A percentile compares a stretch with the other conserved stretches of the same genome.
Conservation (phyloP, 2,113 vertebrate genomes). For the Melanerpes aurifrons region DNA sequence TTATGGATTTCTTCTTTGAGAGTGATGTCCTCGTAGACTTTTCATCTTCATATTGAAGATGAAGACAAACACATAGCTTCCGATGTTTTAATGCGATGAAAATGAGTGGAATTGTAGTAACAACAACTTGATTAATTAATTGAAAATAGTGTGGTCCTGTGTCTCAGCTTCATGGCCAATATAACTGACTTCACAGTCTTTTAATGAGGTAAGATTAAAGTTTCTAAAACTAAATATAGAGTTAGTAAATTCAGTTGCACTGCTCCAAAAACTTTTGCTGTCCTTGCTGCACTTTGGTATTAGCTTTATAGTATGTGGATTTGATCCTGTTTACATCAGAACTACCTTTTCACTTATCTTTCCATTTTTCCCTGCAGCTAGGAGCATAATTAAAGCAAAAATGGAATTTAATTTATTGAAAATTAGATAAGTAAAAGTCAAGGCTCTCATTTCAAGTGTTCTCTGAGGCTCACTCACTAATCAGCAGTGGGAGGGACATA, state of each 20-base stretch:
- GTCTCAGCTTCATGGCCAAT: neutral
- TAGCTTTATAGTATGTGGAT: neutral
- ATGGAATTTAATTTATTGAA: conserved; percentile 1
- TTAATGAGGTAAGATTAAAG: neutral
- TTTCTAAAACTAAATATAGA: neutral
- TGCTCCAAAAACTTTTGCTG: neutral
- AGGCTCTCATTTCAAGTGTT: neutral
- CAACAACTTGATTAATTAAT: neutral
- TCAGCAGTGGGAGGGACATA: neutral
- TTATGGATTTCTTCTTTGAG: neutral
- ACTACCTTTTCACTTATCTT: neutral
- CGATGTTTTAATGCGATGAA: neutral
- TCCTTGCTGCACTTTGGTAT: neutral
- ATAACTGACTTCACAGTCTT: neutral
- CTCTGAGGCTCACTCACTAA: neutral
- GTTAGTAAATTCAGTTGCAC: neutral
- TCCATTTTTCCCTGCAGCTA: neutral
- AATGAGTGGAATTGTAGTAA: neutral
- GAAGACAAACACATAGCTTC: neutral
- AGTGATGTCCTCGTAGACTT: neutral
- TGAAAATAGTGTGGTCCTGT: neutral
- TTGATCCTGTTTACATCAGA: conserved; percentile 6
- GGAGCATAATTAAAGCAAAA: neutral
- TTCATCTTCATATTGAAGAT: neutral
- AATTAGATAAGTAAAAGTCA: conserved; percentile 24